phyloP scores from a whole-genome alignment of 2,797 vertebrate genomes.

The Notamacropus eugenii region DNA sequence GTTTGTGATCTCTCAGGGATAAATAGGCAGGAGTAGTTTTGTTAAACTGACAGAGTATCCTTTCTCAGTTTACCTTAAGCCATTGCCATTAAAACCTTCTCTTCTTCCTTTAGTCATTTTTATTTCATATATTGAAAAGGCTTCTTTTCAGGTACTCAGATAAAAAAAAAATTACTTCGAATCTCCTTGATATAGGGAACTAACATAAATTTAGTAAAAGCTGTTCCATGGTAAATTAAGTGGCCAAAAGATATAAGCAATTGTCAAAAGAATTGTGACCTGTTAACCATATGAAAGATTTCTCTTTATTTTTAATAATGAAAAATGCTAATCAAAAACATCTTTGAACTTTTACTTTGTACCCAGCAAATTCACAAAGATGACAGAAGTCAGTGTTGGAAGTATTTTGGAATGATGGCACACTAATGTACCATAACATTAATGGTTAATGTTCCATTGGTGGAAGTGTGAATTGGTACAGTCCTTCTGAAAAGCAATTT shows the following conservation, averaged over 20 bases:
- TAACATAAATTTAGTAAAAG: neutral
- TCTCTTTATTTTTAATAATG: neutral
- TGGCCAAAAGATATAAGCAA: neutral
- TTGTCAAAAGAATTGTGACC: neutral
- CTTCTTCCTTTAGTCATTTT: neutral
- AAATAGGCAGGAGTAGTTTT: slow-evolving; percentile 28
- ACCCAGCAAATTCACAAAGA: neutral
- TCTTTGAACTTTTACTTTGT: neutral
- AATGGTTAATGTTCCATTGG: neutral
- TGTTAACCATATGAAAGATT: neutral
- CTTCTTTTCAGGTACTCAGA: neutral
- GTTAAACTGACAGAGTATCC: neutral
- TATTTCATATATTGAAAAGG: neutral
- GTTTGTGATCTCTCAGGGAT: neutral
- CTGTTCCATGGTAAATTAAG: neutral
- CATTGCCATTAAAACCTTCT: neutral
- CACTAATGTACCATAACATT: neutral
- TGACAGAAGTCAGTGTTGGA: neutral
- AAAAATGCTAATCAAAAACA: neutral
- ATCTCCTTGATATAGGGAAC: neutral
- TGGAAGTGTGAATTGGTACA: neutral
- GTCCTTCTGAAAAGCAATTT: neutral
- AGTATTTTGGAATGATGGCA: neutral
- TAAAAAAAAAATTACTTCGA: neutral
- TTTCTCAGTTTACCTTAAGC: neutral